Percentiles rank a stretch among this genome's conserved stretches.
These are phyloP conservation scores for Spheniscus humboldti DNA, from an alignment of 2,797 vertebrate genomes.

Conservation along the genomic window DNA sequence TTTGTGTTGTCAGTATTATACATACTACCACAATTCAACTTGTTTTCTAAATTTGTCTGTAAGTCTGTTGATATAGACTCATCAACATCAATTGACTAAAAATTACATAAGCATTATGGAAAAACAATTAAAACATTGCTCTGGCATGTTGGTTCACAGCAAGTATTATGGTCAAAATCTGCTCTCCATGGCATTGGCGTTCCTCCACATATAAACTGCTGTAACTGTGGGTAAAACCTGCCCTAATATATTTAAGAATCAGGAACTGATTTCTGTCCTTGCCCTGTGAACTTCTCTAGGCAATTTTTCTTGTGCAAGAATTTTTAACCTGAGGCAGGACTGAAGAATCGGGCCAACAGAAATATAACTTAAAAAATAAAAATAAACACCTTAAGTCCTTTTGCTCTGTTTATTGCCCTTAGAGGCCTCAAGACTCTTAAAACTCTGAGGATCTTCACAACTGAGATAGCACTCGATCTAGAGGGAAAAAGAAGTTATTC, in stretches of 20 bases:
- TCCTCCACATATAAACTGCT: neutral
- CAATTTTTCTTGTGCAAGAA: neutral
- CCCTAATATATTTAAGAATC: neutral
- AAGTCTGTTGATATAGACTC: neutral
- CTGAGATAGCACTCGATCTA: conserved; percentile 97
- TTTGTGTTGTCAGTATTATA: neutral
- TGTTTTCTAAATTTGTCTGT: neutral
- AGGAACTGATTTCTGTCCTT: neutral
- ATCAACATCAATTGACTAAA: neutral
- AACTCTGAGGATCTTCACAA: conserved; percentile 98
- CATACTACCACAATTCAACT: neutral
- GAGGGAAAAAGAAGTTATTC: neutral
- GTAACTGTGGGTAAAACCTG: neutral
- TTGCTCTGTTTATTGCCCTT: conserved; percentile 97
- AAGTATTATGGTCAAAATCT: neutral
- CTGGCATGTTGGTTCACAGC: neutral
- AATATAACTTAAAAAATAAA: neutral
- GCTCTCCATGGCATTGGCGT: neutral
- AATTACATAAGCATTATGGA: neutral
- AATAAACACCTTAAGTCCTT: conserved; percentile 91
- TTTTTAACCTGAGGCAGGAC: neutral
- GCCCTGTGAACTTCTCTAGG: neutral
- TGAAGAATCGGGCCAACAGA: neutral
- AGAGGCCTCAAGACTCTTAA: conserved; percentile 93
- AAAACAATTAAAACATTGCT: neutral